Conservation (phyloP, 1,140 invertebrate species). For the Zaprionus kolodkinae region DNA sequence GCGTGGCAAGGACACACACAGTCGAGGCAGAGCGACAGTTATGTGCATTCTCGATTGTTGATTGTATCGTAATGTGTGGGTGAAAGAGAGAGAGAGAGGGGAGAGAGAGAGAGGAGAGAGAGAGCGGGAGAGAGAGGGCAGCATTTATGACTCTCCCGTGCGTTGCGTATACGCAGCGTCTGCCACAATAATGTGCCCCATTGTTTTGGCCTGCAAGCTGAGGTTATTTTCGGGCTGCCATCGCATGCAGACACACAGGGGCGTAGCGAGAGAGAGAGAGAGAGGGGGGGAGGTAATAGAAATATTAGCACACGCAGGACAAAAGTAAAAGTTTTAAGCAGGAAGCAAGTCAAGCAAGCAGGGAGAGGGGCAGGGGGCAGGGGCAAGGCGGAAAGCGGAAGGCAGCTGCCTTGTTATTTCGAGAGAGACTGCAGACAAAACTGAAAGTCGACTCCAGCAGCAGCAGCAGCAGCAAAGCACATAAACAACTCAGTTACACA, state of each 20-base stretch:
- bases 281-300: slow-evolving; percentile 39
- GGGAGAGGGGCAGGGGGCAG: background rate
- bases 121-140: background rate
- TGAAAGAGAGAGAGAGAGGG: background rate
- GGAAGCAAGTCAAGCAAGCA: background rate
- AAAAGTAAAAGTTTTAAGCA: slow-evolving; percentile 55
- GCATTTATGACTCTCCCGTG: background rate
- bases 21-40: slow-evolving; percentile 30
- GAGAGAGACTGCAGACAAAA: slow-evolving; percentile 29
- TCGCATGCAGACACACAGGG: background rate
- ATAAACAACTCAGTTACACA: slow-evolving; percentile 81
- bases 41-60: slow-evolving; percentile 45
- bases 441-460: slow-evolving; percentile 31
- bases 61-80: slow-evolving; percentile 30
- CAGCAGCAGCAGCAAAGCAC: slow-evolving; percentile 44
- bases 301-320: slow-evolving; percentile 67
- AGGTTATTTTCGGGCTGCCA: slow-evolving; percentile 7
- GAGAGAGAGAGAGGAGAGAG: background rate
- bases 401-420: slow-evolving; percentile 21
- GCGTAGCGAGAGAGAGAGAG: background rate
- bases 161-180: slow-evolving; percentile 51
- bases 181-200: slow-evolving; percentile 64
- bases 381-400: background rate
- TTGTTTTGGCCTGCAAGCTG: slow-evolving; percentile 46
- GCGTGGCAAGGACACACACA: slow-evolving; percentile 6